Percentiles rank a stretch among this genome's conserved stretches.
Conservation (phyloP, 2,888 invertebrate species). For the Eristalis tenax region DNA sequence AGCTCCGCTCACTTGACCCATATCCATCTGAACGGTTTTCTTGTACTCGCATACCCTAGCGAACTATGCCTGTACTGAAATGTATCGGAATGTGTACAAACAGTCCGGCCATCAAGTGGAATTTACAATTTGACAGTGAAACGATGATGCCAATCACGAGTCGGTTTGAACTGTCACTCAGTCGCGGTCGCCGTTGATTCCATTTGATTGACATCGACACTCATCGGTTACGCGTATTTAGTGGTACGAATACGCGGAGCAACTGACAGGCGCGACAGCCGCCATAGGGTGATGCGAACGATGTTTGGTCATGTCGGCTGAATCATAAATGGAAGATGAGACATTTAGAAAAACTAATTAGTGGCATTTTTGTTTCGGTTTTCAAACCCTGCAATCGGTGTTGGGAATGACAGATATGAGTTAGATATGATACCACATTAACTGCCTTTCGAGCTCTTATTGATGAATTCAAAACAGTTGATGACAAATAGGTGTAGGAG, state of each 20-base stretch:
- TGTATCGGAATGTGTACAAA: neutral
- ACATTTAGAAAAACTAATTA: too few relatives aligned
- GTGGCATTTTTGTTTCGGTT: too few relatives aligned
- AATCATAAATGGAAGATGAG: neutral
- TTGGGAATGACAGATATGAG: too few relatives aligned
- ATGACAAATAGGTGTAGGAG: too few relatives aligned
- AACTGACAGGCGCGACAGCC: neutral
- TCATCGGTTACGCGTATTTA: constrained; percentile 71
- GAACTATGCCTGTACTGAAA: neutral
- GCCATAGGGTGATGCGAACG: constrained; percentile 30
- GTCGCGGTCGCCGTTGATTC: constrained; percentile 62
- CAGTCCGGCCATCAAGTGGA: constrained; percentile 47
- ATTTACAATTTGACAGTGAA: constrained; percentile 63
- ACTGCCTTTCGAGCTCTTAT: too few relatives aligned
- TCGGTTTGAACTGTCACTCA: constrained; percentile 64
- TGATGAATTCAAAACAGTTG: too few relatives aligned
- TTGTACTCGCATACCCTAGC: neutral
- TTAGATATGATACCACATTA: too few relatives aligned
- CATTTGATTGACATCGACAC: constrained; percentile 71
- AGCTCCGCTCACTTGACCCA: constrained; percentile 27
- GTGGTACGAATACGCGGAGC: constrained; percentile 31
- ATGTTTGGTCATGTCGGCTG: neutral
- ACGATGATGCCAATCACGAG: constrained; percentile 70
- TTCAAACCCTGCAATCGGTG: too few relatives aligned
- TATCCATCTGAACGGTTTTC: neutral